phyloP scores from a whole-genome alignment of 2,888 invertebrate species.

The Phyllotreta striolata region DNA sequence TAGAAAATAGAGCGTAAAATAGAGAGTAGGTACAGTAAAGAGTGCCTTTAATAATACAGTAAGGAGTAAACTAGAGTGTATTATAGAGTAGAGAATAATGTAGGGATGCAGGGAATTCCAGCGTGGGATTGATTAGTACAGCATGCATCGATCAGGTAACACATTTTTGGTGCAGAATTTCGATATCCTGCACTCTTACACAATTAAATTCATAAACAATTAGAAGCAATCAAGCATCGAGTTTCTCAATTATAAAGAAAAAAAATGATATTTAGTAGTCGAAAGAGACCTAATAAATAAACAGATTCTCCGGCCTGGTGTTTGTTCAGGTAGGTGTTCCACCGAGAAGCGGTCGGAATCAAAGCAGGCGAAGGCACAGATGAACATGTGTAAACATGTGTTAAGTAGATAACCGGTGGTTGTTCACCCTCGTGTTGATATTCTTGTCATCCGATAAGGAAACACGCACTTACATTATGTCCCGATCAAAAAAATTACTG shows the following conservation, averaged over 20 bases:
- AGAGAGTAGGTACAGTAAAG: too few relatives aligned
- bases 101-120: too few relatives aligned
- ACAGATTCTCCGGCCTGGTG: constrained; percentile 26
- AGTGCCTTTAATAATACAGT: too few relatives aligned
- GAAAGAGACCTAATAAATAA: neutral
- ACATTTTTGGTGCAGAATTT: too few relatives aligned
- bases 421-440: constrained; percentile 47
- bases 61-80: too few relatives aligned
- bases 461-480: constrained; percentile 42
- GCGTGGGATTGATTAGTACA: too few relatives aligned
- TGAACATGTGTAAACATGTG: constrained; percentile 52
- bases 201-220: too few relatives aligned
- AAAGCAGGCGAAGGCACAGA: constrained; percentile 44
- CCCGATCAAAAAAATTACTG: constrained; percentile 38
- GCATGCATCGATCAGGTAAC: too few relatives aligned
- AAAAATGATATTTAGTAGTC: neutral
- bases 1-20: too few relatives aligned
- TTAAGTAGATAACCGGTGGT: constrained; percentile 50
- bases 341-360: constrained; percentile 38
- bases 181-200: too few relatives aligned
- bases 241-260: neutral
- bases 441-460: constrained; percentile 44
- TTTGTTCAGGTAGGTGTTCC: constrained; percentile 47
- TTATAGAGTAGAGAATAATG: too few relatives aligned
- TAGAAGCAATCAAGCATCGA: neutral